phyloP scores from a whole-genome alignment of 2,888 invertebrate genomes.

The Buathra laborator region DNA sequence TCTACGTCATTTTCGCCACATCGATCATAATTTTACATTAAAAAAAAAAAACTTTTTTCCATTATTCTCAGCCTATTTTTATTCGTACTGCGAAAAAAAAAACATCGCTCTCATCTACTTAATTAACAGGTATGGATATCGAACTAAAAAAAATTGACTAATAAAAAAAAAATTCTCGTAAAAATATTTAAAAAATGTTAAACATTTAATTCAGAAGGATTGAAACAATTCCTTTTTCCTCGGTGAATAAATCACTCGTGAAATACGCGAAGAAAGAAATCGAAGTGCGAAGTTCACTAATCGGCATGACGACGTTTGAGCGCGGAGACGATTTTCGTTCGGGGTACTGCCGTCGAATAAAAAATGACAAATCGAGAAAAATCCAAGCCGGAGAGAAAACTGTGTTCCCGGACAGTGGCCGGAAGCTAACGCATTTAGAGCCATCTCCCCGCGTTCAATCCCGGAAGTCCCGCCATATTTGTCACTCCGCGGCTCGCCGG shows the following conservation, averaged over 20 bases:
- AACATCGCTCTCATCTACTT: too few species aligned
- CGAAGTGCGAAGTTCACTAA: conserved; percentile 18
- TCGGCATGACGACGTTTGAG: neutral
- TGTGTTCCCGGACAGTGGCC: conserved; percentile 41
- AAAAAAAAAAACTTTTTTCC: neutral
- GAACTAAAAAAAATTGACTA: too few species aligned
- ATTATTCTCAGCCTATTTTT: neutral
- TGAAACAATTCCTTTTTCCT: too few species aligned
- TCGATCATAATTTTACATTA: conserved; percentile 9
- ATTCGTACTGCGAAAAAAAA: too few species aligned
- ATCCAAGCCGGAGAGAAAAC: conserved; percentile 44
- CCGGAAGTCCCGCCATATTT: conserved; percentile 83
- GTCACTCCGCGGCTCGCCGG: conserved; percentile 73
- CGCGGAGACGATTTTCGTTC: neutral
- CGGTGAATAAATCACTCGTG: neutral
- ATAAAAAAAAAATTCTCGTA: too few species aligned
- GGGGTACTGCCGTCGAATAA: conserved; percentile 57
- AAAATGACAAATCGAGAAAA: conserved; percentile 66
- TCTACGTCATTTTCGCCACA: conserved; percentile 58
- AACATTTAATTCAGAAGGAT: neutral
- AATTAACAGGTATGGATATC: too few species aligned
- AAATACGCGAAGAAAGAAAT: neutral
- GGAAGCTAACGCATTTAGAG: conserved; percentile 76
- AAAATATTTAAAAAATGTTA: neutral
- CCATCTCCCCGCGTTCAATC: conserved; percentile 65